Percentiles rank a stretch among this genome's conserved stretches.
Evolutionary conservation across 1,140 invertebrate species (phyloP).

Genomic region (Steinernema khuongi): DNA sequence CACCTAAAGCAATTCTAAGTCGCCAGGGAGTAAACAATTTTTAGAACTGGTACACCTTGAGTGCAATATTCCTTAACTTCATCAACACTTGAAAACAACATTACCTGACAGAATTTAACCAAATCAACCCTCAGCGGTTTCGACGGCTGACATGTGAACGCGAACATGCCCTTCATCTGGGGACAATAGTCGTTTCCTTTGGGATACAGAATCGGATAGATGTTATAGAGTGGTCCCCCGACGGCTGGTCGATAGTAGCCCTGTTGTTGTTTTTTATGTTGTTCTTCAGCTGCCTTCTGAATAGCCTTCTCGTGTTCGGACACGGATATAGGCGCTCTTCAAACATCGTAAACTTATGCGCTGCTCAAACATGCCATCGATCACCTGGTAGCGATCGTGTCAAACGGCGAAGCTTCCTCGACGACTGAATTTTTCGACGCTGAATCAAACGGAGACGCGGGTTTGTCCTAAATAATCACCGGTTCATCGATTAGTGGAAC

Average conservation of each 20-base stretch:
- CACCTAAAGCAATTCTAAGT: conserved; percentile 9
- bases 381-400: background rate
- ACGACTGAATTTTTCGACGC: background rate
- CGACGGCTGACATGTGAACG: conserved; percentile 42
- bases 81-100: background rate
- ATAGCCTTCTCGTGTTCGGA: background rate
- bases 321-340: background rate
- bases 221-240: background rate
- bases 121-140: conserved; percentile 42
- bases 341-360: background rate
- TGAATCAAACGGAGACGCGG: background rate
- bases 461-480: background rate
- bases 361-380: no score
- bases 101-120: conserved; percentile 43
- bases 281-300: background rate
- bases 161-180: conserved; percentile 35
- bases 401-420: background rate
- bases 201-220: conserved; percentile 36
- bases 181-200: conserved; percentile 36
- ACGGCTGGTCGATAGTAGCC: conserved; percentile 2
- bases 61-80: no score
- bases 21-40: background rate
- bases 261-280: background rate
- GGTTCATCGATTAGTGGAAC: background rate
- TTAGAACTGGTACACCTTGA: background rate